A percentile compares a stretch with the other conserved stretches of the same genome.
phyloP scores from a whole-genome alignment of 1,140 invertebrate genomes.

The Pantala flavescens region DNA sequence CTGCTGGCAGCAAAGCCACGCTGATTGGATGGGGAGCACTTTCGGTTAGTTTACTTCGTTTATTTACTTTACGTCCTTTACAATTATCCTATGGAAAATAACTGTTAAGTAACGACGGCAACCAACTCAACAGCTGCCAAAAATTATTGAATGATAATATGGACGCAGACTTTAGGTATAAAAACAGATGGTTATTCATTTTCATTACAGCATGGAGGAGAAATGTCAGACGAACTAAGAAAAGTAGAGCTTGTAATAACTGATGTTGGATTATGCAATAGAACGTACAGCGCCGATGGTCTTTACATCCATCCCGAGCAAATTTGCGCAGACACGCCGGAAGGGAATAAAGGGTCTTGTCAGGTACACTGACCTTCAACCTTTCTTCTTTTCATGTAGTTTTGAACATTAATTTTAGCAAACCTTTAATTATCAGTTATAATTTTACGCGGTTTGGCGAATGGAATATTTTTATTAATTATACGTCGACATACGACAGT shows the following conservation, averaged over 20 bases:
- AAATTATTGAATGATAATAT: no score
- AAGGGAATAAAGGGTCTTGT: conserved; percentile 5
- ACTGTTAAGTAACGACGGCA: no score
- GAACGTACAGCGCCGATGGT: not conserved
- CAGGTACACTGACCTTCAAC: not conserved
- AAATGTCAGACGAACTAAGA: not conserved
- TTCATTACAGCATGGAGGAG: conserved; percentile 2
- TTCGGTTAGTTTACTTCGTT: not conserved
- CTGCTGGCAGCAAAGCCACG: not conserved
- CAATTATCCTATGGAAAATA: no score
- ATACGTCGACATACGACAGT: no score
- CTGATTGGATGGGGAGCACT: conserved; percentile 5
- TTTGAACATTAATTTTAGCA: no score
- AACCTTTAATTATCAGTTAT: no score
- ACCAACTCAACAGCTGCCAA: no score
- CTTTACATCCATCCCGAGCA: not conserved
- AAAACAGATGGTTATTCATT: not conserved
- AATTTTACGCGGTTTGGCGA: no score
- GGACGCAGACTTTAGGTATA: no score
- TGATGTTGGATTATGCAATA: not conserved
- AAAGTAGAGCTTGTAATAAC: not conserved
- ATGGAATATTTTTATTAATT: no score
- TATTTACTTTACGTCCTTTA: no score
- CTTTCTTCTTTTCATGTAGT: no score
- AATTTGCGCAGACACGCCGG: conserved; percentile 9